These are phyloP conservation scores for Morone saxatilis DNA, from an alignment of 2,113 vertebrate genomes.

Conservation along the genomic window DNA sequence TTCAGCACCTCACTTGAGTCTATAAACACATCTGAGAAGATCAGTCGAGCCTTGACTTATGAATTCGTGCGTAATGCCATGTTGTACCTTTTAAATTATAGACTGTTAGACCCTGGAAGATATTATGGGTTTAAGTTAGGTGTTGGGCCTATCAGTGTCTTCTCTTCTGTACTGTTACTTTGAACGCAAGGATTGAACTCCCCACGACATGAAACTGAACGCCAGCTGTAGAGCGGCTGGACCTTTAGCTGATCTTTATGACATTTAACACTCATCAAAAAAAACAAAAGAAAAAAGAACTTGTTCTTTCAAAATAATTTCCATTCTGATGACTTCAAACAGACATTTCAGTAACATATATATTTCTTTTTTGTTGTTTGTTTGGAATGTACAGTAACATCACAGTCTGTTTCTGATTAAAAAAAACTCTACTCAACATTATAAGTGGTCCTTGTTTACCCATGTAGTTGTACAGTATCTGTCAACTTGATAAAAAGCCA, in stretches of 20 bases:
- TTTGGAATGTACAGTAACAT: slow-evolving; percentile 72
- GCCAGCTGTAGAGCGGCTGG: background rate
- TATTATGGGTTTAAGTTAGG: slow-evolving; percentile 4
- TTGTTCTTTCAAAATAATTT: background rate
- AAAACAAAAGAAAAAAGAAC: background rate
- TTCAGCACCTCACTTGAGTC: background rate
- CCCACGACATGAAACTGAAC: background rate
- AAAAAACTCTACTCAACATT: slow-evolving; percentile 1
- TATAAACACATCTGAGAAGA: slow-evolving; percentile 17
- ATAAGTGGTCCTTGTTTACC: background rate
- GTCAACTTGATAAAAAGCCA: slow-evolving; percentile 14
- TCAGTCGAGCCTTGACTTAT: slow-evolving; percentile 6
- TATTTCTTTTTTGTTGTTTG: slow-evolving; percentile 24
- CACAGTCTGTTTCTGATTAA: slow-evolving; percentile 32
- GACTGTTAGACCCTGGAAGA: slow-evolving; percentile 30
- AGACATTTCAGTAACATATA: slow-evolving; percentile 31
- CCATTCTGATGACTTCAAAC: slow-evolving; percentile 35
- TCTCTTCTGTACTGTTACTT: slow-evolving; percentile 41
- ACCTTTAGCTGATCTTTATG: slow-evolving; percentile 12
- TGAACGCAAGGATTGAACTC: slow-evolving; percentile 10
- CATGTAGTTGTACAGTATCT: background rate
- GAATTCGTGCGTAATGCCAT: background rate
- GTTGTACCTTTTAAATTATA: slow-evolving; percentile 18
- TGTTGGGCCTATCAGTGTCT: slow-evolving; percentile 30
- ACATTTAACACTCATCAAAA: slow-evolving; percentile 17